A percentile compares a stretch with the other conserved stretches of the same genome.
Evolutionary conservation across 2,113 vertebrate species (phyloP).

Genomic region (Probosciger aterrimus): DNA sequence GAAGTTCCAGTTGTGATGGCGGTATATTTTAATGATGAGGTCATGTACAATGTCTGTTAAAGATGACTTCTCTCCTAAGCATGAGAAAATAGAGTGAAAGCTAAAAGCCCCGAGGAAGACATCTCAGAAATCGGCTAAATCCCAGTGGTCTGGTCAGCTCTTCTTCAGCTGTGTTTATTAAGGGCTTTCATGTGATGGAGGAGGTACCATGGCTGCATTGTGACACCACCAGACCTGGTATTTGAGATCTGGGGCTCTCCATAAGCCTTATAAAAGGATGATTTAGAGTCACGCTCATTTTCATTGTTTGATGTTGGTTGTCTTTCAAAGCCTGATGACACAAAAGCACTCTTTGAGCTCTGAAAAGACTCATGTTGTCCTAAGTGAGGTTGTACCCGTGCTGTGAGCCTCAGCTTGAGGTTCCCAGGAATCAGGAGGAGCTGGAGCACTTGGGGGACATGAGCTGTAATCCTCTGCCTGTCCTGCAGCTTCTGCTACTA

Average conservation of each 20-base stretch:
- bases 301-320: background rate
- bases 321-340: background rate
- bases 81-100: background rate
- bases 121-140: background rate
- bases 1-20: background rate
- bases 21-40: background rate
- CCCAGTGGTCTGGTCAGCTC: background rate
- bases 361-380: background rate
- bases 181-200: background rate
- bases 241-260: background rate
- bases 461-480: background rate
- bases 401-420: background rate
- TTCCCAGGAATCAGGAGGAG: background rate
- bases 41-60: background rate
- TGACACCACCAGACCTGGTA: background rate
- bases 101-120: background rate
- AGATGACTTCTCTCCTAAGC: background rate
- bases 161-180: background rate
- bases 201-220: accelerated
- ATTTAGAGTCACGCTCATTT: background rate
- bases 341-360: background rate
- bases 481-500: background rate
- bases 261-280: background rate
- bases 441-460: background rate
- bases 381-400: background rate